Base-by-base conservation (phyloP, 2,888 invertebrate genomes). In the Ypsolopha scabrella region DNA sequence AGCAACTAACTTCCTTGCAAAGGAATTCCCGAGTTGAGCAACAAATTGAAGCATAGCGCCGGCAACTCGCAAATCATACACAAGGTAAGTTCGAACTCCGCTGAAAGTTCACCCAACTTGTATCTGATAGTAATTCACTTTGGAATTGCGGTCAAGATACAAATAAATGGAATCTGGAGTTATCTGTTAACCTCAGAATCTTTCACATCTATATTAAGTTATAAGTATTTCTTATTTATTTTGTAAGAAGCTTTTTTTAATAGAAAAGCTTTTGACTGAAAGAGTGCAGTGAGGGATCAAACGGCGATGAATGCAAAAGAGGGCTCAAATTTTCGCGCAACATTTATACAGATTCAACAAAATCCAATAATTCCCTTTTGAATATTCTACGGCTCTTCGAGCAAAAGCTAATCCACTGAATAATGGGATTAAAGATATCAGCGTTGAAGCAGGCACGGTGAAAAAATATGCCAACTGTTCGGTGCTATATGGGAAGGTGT, bases 361-460 rank as follows among this genome's bases (percentile, higher is more conserved):
- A 78, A 79, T 79, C 76, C 79, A 77, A 76, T 82, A 79, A 80
- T 76, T 71, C 75, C 74, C 75, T 75, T 80, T 82, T 83, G 80
- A 82, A 85, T 82, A 80, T 79, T 80, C 79, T 71, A 72, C 73
- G 70, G 70, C 66, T 78, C 74, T 78, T 80, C 72, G 76, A 67
- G 72, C 71, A 79, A 79, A 79, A 80, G 81, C 79, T 85, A 82
- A 85, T 85, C 83, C 80, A 58, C 60, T 74, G 81, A 81, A 83
- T 82, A 85, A 83, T 81, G 73, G 80, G 70, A 70, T 75, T 80
- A 79, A 74, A 81, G 80, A 80, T 85, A 81, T 82, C 82, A 75
- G 68, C 71, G 70, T 61, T 60, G 71, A 68, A 69, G 67, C 80
- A 82, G 82, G 72, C 80, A 60, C 68, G 65, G 61, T 64, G 69